Conservation (phyloP, 2,797 vertebrate genomes). For the Chrysolophus pictus region DNA sequence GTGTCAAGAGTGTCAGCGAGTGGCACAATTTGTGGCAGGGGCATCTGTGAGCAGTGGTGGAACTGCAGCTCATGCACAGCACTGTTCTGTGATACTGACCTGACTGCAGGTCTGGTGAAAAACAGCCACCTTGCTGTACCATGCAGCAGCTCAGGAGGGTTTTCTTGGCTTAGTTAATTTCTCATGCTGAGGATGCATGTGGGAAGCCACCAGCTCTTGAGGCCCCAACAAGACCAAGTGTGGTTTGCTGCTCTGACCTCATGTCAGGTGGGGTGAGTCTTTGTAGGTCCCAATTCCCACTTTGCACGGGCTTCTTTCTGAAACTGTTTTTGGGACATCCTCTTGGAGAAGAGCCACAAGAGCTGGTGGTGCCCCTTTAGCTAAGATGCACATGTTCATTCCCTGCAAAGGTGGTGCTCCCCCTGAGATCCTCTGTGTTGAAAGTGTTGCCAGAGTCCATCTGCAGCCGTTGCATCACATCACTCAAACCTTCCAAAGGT, state of each 20-base stretch:
- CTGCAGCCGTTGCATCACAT: background rate
- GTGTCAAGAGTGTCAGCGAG: background rate
- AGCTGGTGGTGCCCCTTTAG: background rate
- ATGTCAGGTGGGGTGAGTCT: rapidly evolving
- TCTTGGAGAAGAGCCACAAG: background rate
- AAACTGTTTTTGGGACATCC: background rate
- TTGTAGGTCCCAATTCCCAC: background rate
- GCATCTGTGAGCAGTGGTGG: background rate
- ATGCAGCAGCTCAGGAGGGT: background rate
- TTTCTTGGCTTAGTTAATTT: background rate
- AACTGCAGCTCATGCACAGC: too few relatives aligned
- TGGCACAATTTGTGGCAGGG: background rate
- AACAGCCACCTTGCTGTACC: background rate
- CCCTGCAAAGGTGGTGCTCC: background rate
- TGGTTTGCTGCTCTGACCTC: background rate
- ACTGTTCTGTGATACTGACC: background rate
- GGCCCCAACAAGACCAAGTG: rapidly evolving
- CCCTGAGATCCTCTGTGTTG: background rate
- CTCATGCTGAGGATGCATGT: background rate
- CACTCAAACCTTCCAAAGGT: background rate
- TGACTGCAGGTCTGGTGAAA: background rate
- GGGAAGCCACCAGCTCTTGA: background rate
- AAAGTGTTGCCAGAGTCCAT: background rate
- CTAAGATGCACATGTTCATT: background rate
- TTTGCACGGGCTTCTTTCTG: background rate